These are phyloP conservation scores for Taphrorychus bicolor DNA, from an alignment of 2,888 invertebrate genomes.

Conservation along the genomic window DNA sequence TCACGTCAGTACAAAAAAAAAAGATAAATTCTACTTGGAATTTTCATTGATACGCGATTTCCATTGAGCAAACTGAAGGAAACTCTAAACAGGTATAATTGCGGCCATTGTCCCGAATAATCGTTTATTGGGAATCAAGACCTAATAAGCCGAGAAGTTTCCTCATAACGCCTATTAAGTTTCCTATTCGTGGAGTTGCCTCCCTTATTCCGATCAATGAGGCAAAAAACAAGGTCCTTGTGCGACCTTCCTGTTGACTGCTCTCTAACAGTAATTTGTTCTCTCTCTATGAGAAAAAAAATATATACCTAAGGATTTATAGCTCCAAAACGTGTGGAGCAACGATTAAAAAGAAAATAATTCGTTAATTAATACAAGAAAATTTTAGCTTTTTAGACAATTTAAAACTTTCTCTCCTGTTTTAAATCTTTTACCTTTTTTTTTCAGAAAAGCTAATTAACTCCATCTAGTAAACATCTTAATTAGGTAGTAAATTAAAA, in stretches of 20 bases:
- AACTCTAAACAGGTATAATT: background rate
- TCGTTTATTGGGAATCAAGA: slow-evolving; percentile 15
- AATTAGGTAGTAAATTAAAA: slow-evolving; percentile 18
- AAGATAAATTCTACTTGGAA: too few species aligned
- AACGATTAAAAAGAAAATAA: background rate
- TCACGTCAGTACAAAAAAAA: too few species aligned
- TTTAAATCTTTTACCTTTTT: background rate
- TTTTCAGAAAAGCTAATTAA: slow-evolving; percentile 6
- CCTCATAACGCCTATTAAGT: slow-evolving; percentile 19
- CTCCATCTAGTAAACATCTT: slow-evolving; percentile 2
- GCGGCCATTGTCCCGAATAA: background rate
- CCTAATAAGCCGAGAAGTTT: slow-evolving; percentile 19
- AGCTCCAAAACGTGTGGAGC: background rate
- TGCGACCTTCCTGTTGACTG: slow-evolving; percentile 15
- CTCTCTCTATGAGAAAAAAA: background rate
- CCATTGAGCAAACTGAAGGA: background rate
- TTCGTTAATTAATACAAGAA: background rate
- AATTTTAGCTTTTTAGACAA: background rate
- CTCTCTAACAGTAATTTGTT: background rate
- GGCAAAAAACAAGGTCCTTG: slow-evolving; percentile 22
- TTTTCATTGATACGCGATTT: too few species aligned
- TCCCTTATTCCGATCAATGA: slow-evolving; percentile 24
- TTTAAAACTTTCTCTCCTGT: background rate
- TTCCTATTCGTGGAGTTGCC: slow-evolving; percentile 5
- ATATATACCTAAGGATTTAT: background rate